These are phyloP conservation scores for Gymnothorax reevesii DNA, from an alignment of 2,797 vertebrate species.

Conservation along the genomic window DNA sequence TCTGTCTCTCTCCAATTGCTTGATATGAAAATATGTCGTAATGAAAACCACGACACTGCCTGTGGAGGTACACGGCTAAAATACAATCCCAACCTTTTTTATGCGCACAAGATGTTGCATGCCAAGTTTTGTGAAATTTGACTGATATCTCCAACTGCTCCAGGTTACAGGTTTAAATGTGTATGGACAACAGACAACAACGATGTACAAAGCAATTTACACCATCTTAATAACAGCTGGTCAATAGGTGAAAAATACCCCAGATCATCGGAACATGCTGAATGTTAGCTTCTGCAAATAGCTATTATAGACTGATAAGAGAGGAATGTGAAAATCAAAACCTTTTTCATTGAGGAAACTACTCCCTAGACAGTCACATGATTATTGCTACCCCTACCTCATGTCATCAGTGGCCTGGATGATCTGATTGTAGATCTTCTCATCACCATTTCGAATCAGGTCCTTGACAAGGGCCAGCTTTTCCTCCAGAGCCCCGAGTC, in stretches of 20 bases:
- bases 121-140: too few relatives aligned
- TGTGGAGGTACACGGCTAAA: too few relatives aligned
- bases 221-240: too few relatives aligned
- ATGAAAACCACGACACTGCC: too few relatives aligned
- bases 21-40: too few relatives aligned
- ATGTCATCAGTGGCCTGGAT: conserved; percentile 69
- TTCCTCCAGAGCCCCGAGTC: conserved; percentile 71
- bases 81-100: too few relatives aligned
- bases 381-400: conserved; percentile 66
- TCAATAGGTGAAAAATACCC: not conserved
- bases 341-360: not conserved
- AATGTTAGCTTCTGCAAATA: not conserved
- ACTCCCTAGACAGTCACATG: not conserved
- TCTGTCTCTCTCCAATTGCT: too few relatives aligned
- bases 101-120: too few relatives aligned
- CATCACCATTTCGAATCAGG: conserved; percentile 60
- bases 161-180: too few relatives aligned
- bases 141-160: too few relatives aligned
- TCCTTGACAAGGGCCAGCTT: conserved; percentile 62
- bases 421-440: conserved; percentile 64
- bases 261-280: not conserved
- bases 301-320: not conserved
- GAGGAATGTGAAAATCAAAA: not conserved
- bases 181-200: too few relatives aligned
- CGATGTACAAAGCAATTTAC: too few relatives aligned